Conservation (phyloP, 37 sponge, comb jelly and placozoan species). For the Theonella swinhoei region DNA sequence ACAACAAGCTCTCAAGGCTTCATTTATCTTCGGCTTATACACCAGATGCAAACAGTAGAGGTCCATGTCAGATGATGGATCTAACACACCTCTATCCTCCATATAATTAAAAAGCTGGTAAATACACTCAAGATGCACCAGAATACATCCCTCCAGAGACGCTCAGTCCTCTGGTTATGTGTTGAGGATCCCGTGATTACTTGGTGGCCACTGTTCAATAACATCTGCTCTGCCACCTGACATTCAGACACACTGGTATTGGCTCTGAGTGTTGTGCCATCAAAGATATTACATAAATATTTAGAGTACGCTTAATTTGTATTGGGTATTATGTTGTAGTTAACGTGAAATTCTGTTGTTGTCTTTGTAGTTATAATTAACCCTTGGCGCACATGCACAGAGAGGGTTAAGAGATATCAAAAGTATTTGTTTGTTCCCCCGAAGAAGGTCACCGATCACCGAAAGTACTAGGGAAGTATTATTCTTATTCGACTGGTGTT, state of each 20-base stretch:
- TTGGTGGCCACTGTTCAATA: background rate
- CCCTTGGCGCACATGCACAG: too few species aligned
- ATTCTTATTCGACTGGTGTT: too few species aligned
- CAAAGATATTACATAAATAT: background rate
- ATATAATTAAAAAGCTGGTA: constrained; percentile 31
- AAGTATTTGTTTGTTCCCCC: too few species aligned
- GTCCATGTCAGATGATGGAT: constrained; percentile 42
- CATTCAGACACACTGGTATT: too few species aligned
- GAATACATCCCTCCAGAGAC: constrained; percentile 35
- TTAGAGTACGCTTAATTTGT: background rate
- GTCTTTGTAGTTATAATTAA: too few species aligned
- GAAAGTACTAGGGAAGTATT: too few species aligned
- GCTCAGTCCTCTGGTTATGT: constrained; percentile 59
- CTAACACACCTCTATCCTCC: constrained; percentile 36
- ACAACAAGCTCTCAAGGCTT: constrained; percentile 18
- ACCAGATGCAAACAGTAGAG: constrained; percentile 43
- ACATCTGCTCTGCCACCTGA: constrained; percentile 49
- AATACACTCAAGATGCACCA: too few species aligned
- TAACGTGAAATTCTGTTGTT: background rate
- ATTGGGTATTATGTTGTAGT: background rate
- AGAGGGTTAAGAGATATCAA: too few species aligned
- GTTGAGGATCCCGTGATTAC: constrained; percentile 37
- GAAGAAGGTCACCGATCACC: too few species aligned
- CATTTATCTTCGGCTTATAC: constrained; percentile 39
- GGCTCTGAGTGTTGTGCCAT: too few species aligned